A percentile compares a stretch with the other conserved stretches of the same genome.
These are phyloP conservation scores for Lepeophtheirus nordmannii DNA, from an alignment of 2,888 invertebrate genomes.

Conservation along the genomic window DNA sequence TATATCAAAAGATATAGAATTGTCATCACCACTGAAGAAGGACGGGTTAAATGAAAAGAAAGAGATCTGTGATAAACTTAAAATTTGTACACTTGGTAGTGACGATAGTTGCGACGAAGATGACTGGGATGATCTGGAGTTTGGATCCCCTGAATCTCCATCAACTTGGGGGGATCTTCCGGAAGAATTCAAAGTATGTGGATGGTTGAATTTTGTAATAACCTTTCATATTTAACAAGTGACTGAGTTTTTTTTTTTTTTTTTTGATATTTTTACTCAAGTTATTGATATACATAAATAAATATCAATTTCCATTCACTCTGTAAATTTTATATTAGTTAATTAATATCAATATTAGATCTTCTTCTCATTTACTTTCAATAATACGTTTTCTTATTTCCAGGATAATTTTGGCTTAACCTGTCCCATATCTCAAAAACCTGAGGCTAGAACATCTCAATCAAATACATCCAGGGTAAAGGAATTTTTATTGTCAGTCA, in stretches of 20 bases:
- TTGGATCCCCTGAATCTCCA: background rate
- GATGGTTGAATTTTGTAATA: too few relatives aligned
- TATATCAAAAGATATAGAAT: background rate
- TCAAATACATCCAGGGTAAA: constrained; percentile 2
- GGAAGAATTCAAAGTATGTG: background rate
- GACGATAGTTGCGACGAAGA: background rate
- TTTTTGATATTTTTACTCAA: too few relatives aligned
- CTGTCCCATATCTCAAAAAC: background rate
- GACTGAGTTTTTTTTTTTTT: too few relatives aligned
- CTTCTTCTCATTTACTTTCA: background rate
- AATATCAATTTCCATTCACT: too few relatives aligned
- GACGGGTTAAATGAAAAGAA: background rate
- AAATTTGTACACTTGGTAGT: background rate
- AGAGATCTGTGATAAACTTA: background rate
- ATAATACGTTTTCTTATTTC: background rate
- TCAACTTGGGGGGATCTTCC: background rate
- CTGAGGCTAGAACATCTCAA: background rate
- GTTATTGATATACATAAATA: too few relatives aligned
- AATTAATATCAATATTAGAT: too few relatives aligned
- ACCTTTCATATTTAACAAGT: too few relatives aligned
- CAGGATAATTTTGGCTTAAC: background rate
- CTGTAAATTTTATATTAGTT: too few relatives aligned
- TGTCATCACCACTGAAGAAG: background rate
- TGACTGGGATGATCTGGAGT: background rate
- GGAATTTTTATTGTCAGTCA: background rate